phyloP scores from a whole-genome alignment of 2,888 invertebrate genomes.

The Microplitis manilae region DNA sequence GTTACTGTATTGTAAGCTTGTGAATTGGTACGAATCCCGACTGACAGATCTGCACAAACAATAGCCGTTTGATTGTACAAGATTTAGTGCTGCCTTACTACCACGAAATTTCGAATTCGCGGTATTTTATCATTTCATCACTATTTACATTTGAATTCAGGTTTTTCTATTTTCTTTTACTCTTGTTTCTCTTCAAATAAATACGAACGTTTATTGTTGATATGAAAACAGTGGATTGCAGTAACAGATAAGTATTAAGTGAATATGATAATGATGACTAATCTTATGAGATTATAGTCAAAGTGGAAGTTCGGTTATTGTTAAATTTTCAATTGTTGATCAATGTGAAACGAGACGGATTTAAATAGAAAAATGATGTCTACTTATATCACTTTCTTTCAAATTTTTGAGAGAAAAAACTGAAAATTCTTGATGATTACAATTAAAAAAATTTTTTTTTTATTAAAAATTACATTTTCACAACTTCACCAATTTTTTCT shows the following conservation, averaged over 20 bases:
- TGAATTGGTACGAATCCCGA: slow-evolving; percentile 60
- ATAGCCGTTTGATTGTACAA: slow-evolving; percentile 67
- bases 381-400: too few relatives aligned
- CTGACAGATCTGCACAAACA: slow-evolving; percentile 65
- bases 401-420: too few relatives aligned
- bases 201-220: not conserved
- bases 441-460: too few relatives aligned
- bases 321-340: too few relatives aligned
- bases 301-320: too few relatives aligned
- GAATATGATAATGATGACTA: too few relatives aligned
- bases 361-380: too few relatives aligned
- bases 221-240: not conserved
- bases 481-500: too few relatives aligned
- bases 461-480: too few relatives aligned
- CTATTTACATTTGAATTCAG: slow-evolving; percentile 4
- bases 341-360: too few relatives aligned
- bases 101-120: slow-evolving; percentile 62
- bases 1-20: slow-evolving; percentile 42
- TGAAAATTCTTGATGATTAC: too few relatives aligned
- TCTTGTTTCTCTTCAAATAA: not conserved
- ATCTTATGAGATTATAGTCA: too few relatives aligned
- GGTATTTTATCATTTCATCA: slow-evolving; percentile 21
- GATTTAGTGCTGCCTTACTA: slow-evolving; percentile 66
- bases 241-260: not conserved
- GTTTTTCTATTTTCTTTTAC: not conserved